Evolutionary conservation across 1,140 invertebrate species (phyloP).

Genomic region (Lethrus apterus): DNA sequence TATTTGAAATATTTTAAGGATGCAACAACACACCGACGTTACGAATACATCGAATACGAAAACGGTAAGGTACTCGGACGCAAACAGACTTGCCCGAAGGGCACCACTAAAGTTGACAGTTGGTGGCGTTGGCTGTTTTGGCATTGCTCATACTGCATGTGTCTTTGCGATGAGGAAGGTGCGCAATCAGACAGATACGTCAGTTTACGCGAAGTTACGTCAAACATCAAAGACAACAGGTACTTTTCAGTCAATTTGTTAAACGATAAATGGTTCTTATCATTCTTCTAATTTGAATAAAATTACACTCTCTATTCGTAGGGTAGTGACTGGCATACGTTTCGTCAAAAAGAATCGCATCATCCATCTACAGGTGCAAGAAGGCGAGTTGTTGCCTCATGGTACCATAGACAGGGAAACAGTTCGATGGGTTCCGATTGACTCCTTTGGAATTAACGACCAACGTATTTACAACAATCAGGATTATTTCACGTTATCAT

Average conservation of each 20-base stretch:
- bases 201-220: conserved; percentile 56
- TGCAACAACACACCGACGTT: conserved; percentile 42
- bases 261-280: too few species aligned
- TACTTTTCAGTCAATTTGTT: conserved; percentile 44
- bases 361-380: conserved; percentile 70
- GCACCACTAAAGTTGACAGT: conserved; percentile 64
- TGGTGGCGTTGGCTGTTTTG: conserved; percentile 77
- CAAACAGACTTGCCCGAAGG: conserved; percentile 45
- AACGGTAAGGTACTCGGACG: conserved; percentile 59
- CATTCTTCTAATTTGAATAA: background rate
- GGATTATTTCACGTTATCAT: conserved; percentile 66
- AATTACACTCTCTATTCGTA: conserved; percentile 34
- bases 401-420: conserved; percentile 53
- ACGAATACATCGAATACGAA: conserved; percentile 77
- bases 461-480: conserved; percentile 43
- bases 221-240: conserved; percentile 63
- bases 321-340: conserved; percentile 68
- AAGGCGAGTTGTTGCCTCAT: conserved; percentile 56
- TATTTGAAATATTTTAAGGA: background rate
- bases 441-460: conserved; percentile 50
- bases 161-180: conserved; percentile 70
- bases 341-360: conserved; percentile 62
- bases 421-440: conserved; percentile 55
- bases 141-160: conserved; percentile 84
- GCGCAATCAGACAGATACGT: conserved; percentile 66